Evolutionary conservation across 1,140 invertebrate species (phyloP).

Genomic region (Apis florea): DNA sequence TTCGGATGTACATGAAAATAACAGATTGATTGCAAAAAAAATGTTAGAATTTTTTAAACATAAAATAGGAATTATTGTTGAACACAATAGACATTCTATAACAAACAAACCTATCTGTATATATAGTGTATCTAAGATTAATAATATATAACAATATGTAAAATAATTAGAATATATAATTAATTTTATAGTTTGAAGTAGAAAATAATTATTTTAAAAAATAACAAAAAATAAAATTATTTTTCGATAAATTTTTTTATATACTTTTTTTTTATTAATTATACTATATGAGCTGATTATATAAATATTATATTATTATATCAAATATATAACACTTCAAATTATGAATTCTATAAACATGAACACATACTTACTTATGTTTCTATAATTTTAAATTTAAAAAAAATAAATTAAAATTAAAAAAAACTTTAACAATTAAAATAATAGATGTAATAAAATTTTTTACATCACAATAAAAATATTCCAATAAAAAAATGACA

Average conservation of each 20-base stretch:
- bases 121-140: constrained; percentile 59
- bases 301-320: neutral
- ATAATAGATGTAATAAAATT: neutral
- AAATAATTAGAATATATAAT: constrained; percentile 13
- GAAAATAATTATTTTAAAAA: neutral
- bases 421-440: neutral
- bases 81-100: constrained; percentile 68
- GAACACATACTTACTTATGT: too few relatives aligned
- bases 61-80: constrained; percentile 80
- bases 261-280: neutral
- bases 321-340: neutral
- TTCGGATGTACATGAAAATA: constrained; percentile 87
- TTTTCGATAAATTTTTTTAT: neutral
- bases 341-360: neutral
- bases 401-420: neutral
- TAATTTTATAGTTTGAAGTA: neutral
- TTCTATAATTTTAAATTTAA: neutral
- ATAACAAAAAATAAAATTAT: neutral
- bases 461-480: too few relatives aligned
- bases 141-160: constrained; percentile 14
- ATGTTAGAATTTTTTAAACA: constrained; percentile 84
- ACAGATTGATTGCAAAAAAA: constrained; percentile 84
- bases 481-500: too few relatives aligned
- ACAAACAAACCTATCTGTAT: constrained; percentile 71
- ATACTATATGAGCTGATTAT: neutral